A percentile compares a stretch with the other conserved stretches of the same genome.
Conservation (phyloP, 2,888 invertebrate species). For the Hydriomena furcata region DNA sequence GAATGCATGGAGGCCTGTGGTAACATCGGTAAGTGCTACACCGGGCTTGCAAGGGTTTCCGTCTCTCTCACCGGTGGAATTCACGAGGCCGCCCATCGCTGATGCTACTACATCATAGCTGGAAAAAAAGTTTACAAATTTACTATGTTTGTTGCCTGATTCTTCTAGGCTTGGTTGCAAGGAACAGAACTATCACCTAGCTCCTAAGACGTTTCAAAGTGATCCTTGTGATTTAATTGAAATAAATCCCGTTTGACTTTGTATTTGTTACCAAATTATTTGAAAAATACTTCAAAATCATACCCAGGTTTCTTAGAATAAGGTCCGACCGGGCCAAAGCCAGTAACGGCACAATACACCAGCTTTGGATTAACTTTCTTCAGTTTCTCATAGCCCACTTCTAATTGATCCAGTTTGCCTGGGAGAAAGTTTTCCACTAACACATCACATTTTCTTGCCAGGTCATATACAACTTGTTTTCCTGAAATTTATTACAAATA, state of each 20-base stretch:
- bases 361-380: constrained; percentile 88
- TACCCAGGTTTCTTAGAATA: constrained; percentile 93
- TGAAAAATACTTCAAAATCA: constrained; percentile 20
- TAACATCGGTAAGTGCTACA: constrained; percentile 95
- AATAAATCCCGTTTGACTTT: no score
- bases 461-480: constrained; percentile 85
- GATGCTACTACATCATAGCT: constrained; percentile 97
- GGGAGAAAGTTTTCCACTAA: constrained; percentile 97
- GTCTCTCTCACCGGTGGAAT: constrained; percentile 93
- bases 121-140: constrained; percentile 44
- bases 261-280: no score
- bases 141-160: background rate
- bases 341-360: constrained; percentile 97
- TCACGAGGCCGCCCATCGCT: constrained; percentile 94
- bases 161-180: no score
- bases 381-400: constrained; percentile 91
- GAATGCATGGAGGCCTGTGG: constrained; percentile 97
- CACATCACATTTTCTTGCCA: constrained; percentile 92
- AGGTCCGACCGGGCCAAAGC: constrained; percentile 95
- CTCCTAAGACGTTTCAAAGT: no score
- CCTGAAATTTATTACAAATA: constrained; percentile 55
- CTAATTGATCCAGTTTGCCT: constrained; percentile 90
- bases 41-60: constrained; percentile 96
- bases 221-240: no score
- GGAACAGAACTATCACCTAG: no score